phyloP scores from a whole-genome alignment of 2,113 vertebrate species.

The Crocuta crocuta region DNA sequence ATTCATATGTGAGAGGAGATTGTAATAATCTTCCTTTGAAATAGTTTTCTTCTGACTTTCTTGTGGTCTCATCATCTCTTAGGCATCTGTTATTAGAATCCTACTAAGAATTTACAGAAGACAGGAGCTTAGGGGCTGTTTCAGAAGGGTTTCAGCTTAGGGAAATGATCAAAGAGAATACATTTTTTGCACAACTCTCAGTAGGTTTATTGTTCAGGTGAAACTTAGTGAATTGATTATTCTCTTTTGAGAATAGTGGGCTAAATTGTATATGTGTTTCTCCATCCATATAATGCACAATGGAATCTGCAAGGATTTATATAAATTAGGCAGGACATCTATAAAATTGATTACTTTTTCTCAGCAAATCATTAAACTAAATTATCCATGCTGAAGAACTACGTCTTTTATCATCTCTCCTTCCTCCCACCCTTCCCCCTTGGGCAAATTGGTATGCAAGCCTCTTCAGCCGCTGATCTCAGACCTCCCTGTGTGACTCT shows the following conservation, averaged over 20 bases:
- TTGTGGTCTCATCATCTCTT: not conserved
- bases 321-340: not conserved
- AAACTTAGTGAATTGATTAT: not conserved
- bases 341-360: not conserved
- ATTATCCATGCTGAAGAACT: not conserved
- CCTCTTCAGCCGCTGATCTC: not conserved
- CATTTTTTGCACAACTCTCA: not conserved
- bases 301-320: not conserved
- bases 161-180: not conserved
- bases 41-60: slow-evolving; percentile 38
- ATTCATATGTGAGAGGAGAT: not conserved
- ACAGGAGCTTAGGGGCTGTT: not conserved
- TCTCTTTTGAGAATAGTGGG: slow-evolving; percentile 24
- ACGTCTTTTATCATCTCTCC: not conserved
- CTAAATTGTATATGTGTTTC: not conserved
- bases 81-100: not conserved
- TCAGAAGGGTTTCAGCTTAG: slow-evolving; percentile 18
- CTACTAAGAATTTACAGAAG: not conserved
- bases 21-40: not conserved
- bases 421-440: not conserved
- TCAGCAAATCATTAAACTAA: not conserved
- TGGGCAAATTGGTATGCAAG: not conserved
- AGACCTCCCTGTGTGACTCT: not conserved
- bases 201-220: not conserved
- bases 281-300: not conserved